phyloP scores from a whole-genome alignment of 1,140 invertebrate species.

The Drosophila sechellia region DNA sequence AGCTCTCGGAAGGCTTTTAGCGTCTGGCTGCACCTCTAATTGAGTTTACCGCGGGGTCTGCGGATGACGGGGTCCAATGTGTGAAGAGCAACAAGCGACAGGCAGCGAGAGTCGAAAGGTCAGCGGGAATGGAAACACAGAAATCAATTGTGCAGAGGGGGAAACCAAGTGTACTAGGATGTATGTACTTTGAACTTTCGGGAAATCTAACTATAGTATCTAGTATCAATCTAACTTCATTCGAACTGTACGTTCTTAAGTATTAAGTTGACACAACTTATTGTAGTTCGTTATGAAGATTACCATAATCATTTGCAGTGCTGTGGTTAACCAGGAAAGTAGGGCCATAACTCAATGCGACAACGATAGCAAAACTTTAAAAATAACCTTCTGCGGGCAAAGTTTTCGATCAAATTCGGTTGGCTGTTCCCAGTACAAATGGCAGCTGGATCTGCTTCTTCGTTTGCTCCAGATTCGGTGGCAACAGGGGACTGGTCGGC shows the following conservation, averaged over 20 bases:
- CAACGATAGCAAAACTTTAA: conserved; percentile 25
- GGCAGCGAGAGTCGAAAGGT: conserved; percentile 25
- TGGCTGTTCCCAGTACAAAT: conserved; percentile 12
- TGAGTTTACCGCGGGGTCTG: conserved; percentile 22
- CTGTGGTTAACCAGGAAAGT: not conserved
- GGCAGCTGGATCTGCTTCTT: conserved; percentile 40
- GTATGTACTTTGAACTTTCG: too few species aligned
- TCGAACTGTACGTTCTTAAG: too few species aligned
- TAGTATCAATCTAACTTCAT: too few species aligned
- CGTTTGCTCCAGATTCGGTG: conserved; percentile 38
- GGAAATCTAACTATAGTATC: too few species aligned
- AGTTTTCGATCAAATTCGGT: conserved; percentile 44
- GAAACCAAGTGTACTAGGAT: not conserved
- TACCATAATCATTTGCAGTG: not conserved
- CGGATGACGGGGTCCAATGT: conserved; percentile 4
- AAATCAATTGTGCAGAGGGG: conserved; percentile 1
- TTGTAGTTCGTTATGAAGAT: not conserved
- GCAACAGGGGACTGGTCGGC: not conserved
- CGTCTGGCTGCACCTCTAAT: conserved; percentile 54
- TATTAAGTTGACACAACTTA: not conserved
- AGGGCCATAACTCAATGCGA: conserved; percentile 19
- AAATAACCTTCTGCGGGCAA: conserved; percentile 28
- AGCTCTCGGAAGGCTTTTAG: conserved; percentile 55
- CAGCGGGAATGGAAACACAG: conserved; percentile 3
- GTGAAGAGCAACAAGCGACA: conserved; percentile 25